phyloP scores from a whole-genome alignment of 2,797 vertebrate genomes.

The Brotula barbata region DNA sequence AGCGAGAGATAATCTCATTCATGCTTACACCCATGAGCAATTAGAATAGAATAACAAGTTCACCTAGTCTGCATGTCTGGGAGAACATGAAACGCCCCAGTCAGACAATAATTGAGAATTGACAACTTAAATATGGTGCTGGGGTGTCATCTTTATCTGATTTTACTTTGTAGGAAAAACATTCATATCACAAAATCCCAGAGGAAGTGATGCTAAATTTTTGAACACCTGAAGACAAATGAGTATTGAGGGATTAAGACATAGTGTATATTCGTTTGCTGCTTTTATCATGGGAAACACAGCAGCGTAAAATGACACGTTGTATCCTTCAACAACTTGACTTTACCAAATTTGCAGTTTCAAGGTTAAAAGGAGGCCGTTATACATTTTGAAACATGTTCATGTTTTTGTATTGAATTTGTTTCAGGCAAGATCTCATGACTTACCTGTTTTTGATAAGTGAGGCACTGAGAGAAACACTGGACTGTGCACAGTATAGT shows the following conservation, averaged over 20 bases:
- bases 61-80: too few relatives aligned
- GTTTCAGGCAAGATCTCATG: conserved; percentile 5
- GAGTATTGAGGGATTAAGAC: conserved; percentile 2
- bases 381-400: conserved; percentile 13
- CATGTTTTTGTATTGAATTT: conserved; percentile 25
- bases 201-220: background rate
- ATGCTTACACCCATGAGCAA: too few relatives aligned
- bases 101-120: background rate
- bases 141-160: background rate
- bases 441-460: conserved; percentile 30
- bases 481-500: conserved; percentile 3
- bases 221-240: conserved; percentile 8
- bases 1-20: too few relatives aligned
- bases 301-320: conserved; percentile 8
- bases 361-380: background rate
- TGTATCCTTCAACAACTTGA: conserved; percentile 21
- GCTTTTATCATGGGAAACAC: conserved; percentile 18
- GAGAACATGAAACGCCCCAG: too few relatives aligned
- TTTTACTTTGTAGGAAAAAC: background rate
- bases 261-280: conserved; percentile 5
- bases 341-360: conserved; percentile 2
- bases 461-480: conserved; percentile 28
- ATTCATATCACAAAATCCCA: background rate
- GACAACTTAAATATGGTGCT: background rate
- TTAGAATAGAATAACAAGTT: too few relatives aligned